These are phyloP conservation scores for Peromyscus maniculatus DNA, from an alignment of 2,113 vertebrate species.

Conservation along the genomic window DNA sequence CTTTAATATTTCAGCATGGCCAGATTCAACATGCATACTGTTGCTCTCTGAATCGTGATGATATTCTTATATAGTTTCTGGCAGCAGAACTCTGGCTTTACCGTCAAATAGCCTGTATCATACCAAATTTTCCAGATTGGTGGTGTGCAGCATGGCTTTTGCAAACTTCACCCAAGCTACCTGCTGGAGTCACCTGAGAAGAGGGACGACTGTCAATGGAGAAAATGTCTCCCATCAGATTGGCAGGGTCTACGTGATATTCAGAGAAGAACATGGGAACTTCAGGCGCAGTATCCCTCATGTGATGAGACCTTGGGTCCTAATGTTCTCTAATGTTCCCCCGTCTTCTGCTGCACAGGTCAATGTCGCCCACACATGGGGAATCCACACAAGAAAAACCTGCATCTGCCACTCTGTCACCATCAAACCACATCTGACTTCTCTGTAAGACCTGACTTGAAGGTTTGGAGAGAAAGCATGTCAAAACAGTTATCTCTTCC, in stretches of 20 bases:
- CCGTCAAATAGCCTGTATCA: background rate
- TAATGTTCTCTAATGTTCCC: background rate
- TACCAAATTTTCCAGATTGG: background rate
- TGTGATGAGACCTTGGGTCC: background rate
- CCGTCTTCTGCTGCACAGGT: rapidly evolving
- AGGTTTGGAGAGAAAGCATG: background rate
- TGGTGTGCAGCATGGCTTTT: too few relatives aligned
- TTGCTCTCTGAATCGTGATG: background rate
- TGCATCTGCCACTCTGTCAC: background rate
- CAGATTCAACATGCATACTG: background rate
- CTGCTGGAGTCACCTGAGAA: too few relatives aligned
- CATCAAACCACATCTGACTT: background rate
- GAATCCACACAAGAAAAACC: background rate
- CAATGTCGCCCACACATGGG: background rate
- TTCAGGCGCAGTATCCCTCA: background rate
- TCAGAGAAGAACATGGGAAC: background rate
- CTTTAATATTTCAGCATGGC: background rate
- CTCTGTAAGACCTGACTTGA: conserved; percentile 42
- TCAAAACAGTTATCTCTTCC: conserved; percentile 15
- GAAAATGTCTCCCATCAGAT: background rate
- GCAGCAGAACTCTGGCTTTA: background rate
- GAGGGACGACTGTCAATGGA: too few relatives aligned
- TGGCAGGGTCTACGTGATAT: background rate
- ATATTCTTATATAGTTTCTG: background rate
- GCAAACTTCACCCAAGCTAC: too few relatives aligned